A percentile compares a stretch with the other conserved stretches of the same genome.
phyloP scores from a whole-genome alignment of 2,113 vertebrate genomes.

The Eidolon helvum region DNA sequence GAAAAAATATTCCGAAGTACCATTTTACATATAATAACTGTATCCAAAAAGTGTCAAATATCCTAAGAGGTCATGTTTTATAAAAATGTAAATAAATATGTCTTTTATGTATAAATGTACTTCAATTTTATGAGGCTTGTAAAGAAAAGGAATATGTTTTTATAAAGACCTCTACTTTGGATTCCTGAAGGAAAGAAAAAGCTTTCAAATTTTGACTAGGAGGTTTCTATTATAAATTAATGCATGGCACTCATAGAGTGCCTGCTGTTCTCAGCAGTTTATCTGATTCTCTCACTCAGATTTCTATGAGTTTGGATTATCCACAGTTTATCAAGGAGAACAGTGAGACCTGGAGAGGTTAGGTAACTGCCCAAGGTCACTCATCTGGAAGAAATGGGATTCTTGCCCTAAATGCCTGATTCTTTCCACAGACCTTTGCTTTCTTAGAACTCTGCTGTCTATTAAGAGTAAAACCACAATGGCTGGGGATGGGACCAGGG shows the following conservation, averaged over 20 bases:
- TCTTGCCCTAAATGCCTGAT: neutral
- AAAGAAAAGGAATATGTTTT: constrained; percentile 23
- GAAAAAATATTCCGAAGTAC: constrained; percentile 26
- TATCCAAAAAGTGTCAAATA: neutral
- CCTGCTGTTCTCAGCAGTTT: neutral
- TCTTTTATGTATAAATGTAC: constrained; percentile 14
- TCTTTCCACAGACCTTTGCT: neutral
- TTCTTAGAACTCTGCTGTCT: neutral
- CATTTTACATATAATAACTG: constrained; percentile 26
- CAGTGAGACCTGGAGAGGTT: neutral
- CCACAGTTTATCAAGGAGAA: neutral
- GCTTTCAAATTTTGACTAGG: neutral
- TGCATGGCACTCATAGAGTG: neutral
- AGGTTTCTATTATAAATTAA: neutral
- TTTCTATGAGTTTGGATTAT: neutral
- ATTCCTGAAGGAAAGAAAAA: neutral
- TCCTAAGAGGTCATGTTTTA: constrained; percentile 1
- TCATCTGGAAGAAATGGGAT: neutral
- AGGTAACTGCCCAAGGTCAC: neutral
- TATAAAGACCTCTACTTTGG: neutral
- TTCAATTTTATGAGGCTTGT: constrained; percentile 43
- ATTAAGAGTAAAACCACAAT: neutral
- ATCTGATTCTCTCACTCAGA: neutral
- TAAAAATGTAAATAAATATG: constrained; percentile 54
- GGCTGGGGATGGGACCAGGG: fast-evolving